Evolutionary conservation across 2,797 vertebrate genomes (phyloP).

Genomic region (Rhinella marina): DNA sequence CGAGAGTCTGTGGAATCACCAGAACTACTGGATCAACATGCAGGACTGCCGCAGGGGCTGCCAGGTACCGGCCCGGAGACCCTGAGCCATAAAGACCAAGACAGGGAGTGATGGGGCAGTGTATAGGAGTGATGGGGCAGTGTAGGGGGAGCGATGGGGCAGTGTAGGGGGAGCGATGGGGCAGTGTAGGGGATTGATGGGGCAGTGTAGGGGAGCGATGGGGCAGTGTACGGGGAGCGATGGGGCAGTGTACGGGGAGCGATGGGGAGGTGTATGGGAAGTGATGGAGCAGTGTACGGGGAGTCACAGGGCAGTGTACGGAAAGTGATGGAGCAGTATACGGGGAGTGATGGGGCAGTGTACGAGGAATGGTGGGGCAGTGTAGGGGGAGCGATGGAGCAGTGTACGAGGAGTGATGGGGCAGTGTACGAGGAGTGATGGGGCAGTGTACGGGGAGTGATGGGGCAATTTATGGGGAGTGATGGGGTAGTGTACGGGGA

Average conservation of each 20-base stretch:
- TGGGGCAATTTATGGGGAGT: background rate
- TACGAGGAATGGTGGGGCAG: too few species aligned
- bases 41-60: slow-evolving; percentile 86
- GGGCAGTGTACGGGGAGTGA: background rate
- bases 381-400: background rate
- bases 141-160: background rate
- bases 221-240: background rate
- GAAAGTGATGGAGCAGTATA: background rate
- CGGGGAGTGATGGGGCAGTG: background rate
- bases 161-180: background rate
- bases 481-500: background rate
- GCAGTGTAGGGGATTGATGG: background rate
- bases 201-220: background rate
- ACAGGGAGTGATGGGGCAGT: background rate
- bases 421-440: too few species aligned
- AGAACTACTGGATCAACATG: slow-evolving; percentile 92
- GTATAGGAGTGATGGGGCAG: background rate
- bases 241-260: background rate
- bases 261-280: background rate
- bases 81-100: background rate
- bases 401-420: too few species aligned
- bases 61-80: slow-evolving; percentile 66
- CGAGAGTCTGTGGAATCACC: slow-evolving; percentile 91
- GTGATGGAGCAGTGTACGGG: background rate
- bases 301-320: background rate